Evolutionary conservation across 2,888 invertebrate genomes (phyloP), one percentile per base, ranked within the genome.

Genomic region (Rhagonycha fulva): DNA sequence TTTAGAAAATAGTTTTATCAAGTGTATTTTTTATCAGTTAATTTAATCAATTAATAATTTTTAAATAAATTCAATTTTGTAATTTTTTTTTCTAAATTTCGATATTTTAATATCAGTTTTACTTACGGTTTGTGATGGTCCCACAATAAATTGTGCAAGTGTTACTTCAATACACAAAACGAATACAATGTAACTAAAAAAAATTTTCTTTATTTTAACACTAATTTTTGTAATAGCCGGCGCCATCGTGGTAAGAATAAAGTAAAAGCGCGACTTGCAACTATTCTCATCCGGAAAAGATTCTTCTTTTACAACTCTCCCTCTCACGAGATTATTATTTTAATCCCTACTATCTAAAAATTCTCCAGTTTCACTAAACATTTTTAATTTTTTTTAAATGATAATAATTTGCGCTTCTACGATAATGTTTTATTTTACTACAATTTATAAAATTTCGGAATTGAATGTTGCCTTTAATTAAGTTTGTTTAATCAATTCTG

Each of bases 141-240:
- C 75, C 70, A 75, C 85, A 80, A 81, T 80, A 83, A 84, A 84
- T 83, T 86, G 86, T 83, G 85, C 83, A 82, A 81, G 72, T 78
- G 83, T 82, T 79, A 77, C 78, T 71, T 80, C 78, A 74, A 82
- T 77, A 79, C 82, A 83, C 80, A 83, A 74, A 75, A 84, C 82
- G 83, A 85, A 83, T 82, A 84, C 81, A 82, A 84, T 81, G 83
- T 82, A 84, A 83, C 83, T 70, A 62, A 24, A n/a, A 75, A 78
- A 82, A 80, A 81, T 80, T 80, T 83, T 84, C 79, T 82, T 83
- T 79, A 82, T 84, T 79, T 81, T 82, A 79, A 78, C 82, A 82
- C 81, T 66, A 66, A 73, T 72, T 70, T 71, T 26, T 70, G 69
- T 62, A 70, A 71, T 61, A 28, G 70, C 72, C 26, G 62, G 74